These are phyloP conservation scores for Gastrophryne carolinensis DNA, from an alignment of 2,797 vertebrate genomes.

Conservation along the genomic window DNA sequence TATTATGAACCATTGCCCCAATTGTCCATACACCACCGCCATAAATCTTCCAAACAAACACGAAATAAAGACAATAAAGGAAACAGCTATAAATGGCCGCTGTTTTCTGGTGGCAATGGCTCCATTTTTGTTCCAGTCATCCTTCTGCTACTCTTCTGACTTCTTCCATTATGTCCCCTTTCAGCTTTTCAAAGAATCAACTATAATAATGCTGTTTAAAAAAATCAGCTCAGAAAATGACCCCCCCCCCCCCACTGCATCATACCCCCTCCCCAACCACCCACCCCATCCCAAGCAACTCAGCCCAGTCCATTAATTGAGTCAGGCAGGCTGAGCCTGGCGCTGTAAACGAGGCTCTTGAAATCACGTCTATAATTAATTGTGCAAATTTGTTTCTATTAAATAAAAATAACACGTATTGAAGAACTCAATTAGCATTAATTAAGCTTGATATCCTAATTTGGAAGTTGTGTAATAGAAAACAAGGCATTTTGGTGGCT, in stretches of 20 bases:
- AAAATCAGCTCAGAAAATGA: neutral
- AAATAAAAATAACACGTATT: conserved; percentile 99
- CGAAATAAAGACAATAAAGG: too few relatives aligned
- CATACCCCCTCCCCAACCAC: conserved; percentile 17
- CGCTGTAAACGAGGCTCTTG: conserved; percentile 94
- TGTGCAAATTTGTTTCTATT: conserved; percentile 99
- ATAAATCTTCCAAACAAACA: too few relatives aligned
- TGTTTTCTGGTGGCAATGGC: too few relatives aligned
- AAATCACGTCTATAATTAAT: conserved; percentile 99
- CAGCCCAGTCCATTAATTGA: conserved; percentile 62
- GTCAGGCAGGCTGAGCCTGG: conserved; percentile 66
- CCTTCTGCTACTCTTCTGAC: too few relatives aligned
- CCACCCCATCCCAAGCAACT: neutral
- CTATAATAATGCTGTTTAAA: too few relatives aligned
- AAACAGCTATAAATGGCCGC: too few relatives aligned
- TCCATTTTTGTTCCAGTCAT: too few relatives aligned
- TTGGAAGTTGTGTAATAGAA: conserved; percentile 97
- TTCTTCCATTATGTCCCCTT: too few relatives aligned
- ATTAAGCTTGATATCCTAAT: conserved; percentile 99
- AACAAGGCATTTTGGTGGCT: conserved; percentile 89
- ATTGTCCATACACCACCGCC: too few relatives aligned
- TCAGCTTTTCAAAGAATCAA: too few relatives aligned
- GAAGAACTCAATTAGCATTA: conserved; percentile 99
- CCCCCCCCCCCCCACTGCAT: neutral
- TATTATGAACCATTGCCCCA: too few relatives aligned